A percentile compares a stretch with the other conserved stretches of the same genome.
These are phyloP conservation scores for Danio albolineatus DNA, from an alignment of 2,797 vertebrate genomes.

Conservation along the genomic window DNA sequence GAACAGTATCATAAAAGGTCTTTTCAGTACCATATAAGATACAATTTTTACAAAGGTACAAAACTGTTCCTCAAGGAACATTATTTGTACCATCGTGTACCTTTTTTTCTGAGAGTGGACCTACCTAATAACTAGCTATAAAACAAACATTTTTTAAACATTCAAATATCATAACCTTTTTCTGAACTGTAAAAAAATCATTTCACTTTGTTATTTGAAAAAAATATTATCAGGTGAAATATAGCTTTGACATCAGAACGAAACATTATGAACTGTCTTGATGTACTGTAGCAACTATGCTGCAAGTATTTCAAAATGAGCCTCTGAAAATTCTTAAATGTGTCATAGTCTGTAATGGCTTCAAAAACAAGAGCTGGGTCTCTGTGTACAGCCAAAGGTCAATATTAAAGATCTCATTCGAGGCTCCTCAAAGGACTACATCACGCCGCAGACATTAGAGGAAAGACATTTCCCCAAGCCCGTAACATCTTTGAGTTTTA, in stretches of 20 bases:
- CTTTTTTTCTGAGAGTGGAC: no score
- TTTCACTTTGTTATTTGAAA: neutral
- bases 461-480: slow-evolving; percentile 71
- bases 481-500: slow-evolving; percentile 73
- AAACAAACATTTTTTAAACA: no score
- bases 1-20: no score
- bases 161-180: no score
- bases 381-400: slow-evolving; percentile 46
- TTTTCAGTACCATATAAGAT: no score
- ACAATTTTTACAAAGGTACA: no score
- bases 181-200: neutral
- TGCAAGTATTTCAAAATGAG: slow-evolving; percentile 11
- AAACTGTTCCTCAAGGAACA: no score
- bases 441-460: slow-evolving; percentile 65
- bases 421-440: slow-evolving; percentile 60
- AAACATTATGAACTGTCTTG: slow-evolving; percentile 1
- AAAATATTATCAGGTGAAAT: neutral
- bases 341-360: slow-evolving; percentile 27
- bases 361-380: slow-evolving; percentile 38
- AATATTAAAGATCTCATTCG: slow-evolving; percentile 22
- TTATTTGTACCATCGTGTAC: no score
- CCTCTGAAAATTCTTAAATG: slow-evolving; percentile 33
- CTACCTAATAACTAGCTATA: no score
- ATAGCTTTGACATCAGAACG: neutral
- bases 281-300: neutral